Conservation (phyloP, 2,888 invertebrate genomes). For the Drosophila cracens region DNA sequence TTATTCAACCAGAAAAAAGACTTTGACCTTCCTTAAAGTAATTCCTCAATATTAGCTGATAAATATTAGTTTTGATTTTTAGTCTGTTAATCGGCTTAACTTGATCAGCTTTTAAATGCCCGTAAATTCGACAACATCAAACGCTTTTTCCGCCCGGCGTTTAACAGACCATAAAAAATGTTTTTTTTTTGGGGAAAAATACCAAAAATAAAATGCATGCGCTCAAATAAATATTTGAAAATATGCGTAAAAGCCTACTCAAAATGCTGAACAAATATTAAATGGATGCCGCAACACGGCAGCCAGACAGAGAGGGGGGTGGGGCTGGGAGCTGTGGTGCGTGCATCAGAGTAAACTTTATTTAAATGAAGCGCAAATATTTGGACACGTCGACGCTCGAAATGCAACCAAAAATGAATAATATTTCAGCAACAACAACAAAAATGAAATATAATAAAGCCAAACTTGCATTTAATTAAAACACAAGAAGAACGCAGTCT, state of each 20-base stretch:
- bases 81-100: neutral
- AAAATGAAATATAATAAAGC: conserved; percentile 6
- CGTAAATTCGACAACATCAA: conserved; percentile 3
- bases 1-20: neutral
- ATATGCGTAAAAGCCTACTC: conserved; percentile 65
- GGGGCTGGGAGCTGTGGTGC: neutral
- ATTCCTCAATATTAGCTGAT: neutral
- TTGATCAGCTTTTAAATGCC: conserved; percentile 1
- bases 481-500: neutral
- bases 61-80: conserved; percentile 5
- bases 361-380: conserved; percentile 79
- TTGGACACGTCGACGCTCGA: conserved; percentile 62
- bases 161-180: conserved; percentile 4
- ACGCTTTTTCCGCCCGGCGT: neutral
- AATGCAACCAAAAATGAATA: conserved; percentile 41
- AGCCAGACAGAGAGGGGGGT: neutral
- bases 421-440: conserved; percentile 2
- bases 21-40: neutral
- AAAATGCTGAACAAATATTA: conserved; percentile 70
- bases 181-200: neutral
- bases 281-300: conserved; percentile 9
- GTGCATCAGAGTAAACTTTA: conserved; percentile 73
- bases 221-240: conserved; percentile 61
- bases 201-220: conserved; percentile 35
- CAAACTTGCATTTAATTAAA: conserved; percentile 55